Evolutionary conservation across 1,140 invertebrate genomes (phyloP), one percentile per base, ranked within the genome.

Genomic region (Drosophila azteca): DNA sequence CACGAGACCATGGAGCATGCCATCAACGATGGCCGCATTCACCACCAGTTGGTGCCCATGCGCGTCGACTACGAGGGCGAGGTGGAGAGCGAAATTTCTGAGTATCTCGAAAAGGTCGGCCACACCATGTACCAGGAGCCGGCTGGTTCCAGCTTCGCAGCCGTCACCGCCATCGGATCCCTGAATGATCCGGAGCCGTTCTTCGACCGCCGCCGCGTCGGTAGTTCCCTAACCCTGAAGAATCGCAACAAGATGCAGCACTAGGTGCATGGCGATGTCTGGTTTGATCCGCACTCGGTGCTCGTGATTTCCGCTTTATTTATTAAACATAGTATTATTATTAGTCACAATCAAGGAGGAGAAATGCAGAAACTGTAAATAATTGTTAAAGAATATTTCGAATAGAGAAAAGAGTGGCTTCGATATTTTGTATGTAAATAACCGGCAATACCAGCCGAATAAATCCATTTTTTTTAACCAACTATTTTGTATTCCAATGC

Each of bases 41-140:
- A 99, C 93, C 98, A 99, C 92, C 98, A 99, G 90, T 93, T 99
- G 2, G 94, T 95, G 59, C 99, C 99, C 0, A 97, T 98, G 94
- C 87, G 93, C 58, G 81, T 99, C 0, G 90, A 94, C 43, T 68
- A 77, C 5, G 90, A 91, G 50, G 2, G 26, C 1, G 71, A 77
- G 24, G 75, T 88, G 22, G 61, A 70, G 0, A 76, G 90, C 85
- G 58, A 57, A 9, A 65, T 93, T n/a, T 54, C 54, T 31, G 52
- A 70, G 2, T 87, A 85, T 67, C 73, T 91, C 90, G 52, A 17
- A 44, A 43, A 74, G 39, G 76, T 69, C 44, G 93, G 93, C 0
- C 93, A 94, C 52, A 83, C 77, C 2, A 83, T 93, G 78, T 87
- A 63, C 64, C 90, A 43, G 73, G 85, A 41, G 83, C 82, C 17